Conservation (phyloP, 1,140 invertebrate genomes). For the Euwallacea fornicatus region DNA sequence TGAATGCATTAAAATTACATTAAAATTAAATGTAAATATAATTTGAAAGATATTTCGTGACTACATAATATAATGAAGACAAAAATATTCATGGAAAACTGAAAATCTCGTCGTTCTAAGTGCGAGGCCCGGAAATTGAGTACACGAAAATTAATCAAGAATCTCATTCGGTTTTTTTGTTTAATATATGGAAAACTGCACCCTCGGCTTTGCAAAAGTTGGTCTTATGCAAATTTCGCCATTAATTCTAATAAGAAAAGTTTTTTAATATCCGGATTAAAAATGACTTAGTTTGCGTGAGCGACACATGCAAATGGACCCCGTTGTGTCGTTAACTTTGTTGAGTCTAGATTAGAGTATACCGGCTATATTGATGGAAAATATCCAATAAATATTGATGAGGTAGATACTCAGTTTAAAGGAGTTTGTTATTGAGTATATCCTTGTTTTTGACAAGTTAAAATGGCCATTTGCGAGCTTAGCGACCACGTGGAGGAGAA, state of each 20-base stretch:
- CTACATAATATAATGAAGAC: background rate
- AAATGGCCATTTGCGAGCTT: too few relatives aligned
- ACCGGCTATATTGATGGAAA: conserved; percentile 16
- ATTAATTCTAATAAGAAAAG: conserved; percentile 22
- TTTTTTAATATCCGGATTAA: conserved; percentile 26
- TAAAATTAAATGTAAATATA: too few relatives aligned
- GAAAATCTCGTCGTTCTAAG: background rate
- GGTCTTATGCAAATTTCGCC: conserved; percentile 18
- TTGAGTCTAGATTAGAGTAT: conserved; percentile 19
- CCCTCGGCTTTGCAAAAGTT: conserved; percentile 5
- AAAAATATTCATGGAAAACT: conserved; percentile 6
- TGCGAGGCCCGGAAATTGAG: background rate
- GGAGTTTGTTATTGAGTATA: too few relatives aligned
- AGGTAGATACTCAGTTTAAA: background rate
- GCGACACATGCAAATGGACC: conserved; percentile 20
- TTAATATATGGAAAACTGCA: conserved; percentile 7
- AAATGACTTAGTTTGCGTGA: conserved; percentile 14
- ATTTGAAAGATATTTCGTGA: too few relatives aligned
- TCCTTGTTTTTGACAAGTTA: too few relatives aligned
- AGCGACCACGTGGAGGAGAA: too few relatives aligned
- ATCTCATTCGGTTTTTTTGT: conserved; percentile 9
- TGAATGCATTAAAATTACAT: too few relatives aligned
- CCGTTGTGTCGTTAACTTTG: conserved; percentile 10
- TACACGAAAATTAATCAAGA: conserved; percentile 14
- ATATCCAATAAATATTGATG: conserved; percentile 33